Evolutionary conservation across 2,113 vertebrate genomes (phyloP).

Genomic region (Dolichotis patagonum): DNA sequence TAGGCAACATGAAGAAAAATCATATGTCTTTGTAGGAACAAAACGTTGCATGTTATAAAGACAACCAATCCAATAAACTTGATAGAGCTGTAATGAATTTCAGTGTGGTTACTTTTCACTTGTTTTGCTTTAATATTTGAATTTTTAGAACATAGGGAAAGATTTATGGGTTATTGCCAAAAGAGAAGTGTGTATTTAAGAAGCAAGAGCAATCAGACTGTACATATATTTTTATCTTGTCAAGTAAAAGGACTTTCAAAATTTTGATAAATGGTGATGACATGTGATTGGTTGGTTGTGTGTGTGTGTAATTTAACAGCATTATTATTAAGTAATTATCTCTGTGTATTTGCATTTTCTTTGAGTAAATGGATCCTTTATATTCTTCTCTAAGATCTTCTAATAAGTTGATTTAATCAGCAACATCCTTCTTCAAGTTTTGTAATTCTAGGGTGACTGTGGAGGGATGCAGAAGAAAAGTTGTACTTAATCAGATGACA

Average conservation of each 20-base stretch:
- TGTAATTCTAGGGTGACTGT: conserved; percentile 14
- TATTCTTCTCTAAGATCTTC: conserved; percentile 3
- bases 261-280: conserved; percentile 6
- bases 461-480: neutral
- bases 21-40: neutral
- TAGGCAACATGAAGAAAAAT: neutral
- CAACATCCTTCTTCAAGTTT: neutral
- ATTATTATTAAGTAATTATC: conserved; percentile 14
- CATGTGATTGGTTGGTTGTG: neutral
- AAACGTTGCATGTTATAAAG: neutral
- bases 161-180: neutral
- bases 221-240: neutral
- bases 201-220: neutral
- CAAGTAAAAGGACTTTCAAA: neutral
- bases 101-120: neutral
- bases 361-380: conserved; percentile 15
- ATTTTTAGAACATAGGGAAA: neutral
- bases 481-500: neutral
- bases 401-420: conserved; percentile 20
- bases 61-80: neutral
- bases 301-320: too few relatives aligned
- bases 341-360: conserved; percentile 13
- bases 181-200: neutral
- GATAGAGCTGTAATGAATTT: neutral
- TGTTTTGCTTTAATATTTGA: neutral